Percentiles rank a stretch among this genome's conserved stretches.
phyloP scores from a whole-genome alignment of 35 echinoderm and acorn worm species.

The Diadema setosum region DNA sequence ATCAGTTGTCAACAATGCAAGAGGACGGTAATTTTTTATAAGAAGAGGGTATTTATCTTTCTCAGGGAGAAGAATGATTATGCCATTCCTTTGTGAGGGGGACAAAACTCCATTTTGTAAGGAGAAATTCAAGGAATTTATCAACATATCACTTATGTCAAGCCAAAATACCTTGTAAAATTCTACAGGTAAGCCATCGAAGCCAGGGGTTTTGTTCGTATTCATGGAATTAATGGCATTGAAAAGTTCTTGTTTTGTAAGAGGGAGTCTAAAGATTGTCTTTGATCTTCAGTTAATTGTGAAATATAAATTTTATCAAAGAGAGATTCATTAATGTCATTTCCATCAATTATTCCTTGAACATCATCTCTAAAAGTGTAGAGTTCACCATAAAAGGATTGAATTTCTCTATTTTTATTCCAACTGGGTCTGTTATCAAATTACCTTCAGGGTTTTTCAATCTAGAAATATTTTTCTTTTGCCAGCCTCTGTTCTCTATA shows the following conservation, averaged over 20 bases:
- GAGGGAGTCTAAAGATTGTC: neutral
- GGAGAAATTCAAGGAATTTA: slow-evolving; percentile 15
- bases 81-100: neutral
- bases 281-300: slow-evolving; percentile 1
- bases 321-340: neutral
- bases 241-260: neutral
- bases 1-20: too few species aligned
- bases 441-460: neutral
- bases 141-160: too few species aligned
- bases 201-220: too few species aligned
- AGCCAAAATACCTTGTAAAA: too few species aligned
- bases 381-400: neutral
- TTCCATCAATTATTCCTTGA: neutral
- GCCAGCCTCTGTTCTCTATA: neutral
- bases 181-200: too few species aligned
- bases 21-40: neutral
- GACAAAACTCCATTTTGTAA: slow-evolving; percentile 8
- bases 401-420: neutral
- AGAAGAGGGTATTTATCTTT: neutral
- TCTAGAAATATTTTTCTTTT: neutral
- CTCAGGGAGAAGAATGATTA: neutral
- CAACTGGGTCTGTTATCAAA: neutral
- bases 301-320: slow-evolving; percentile 6
- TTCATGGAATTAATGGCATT: slow-evolving; percentile 23
- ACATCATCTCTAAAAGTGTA: neutral